Base-by-base conservation (phyloP, 2,113 vertebrate species). In the Panurus biarmicus region DNA sequence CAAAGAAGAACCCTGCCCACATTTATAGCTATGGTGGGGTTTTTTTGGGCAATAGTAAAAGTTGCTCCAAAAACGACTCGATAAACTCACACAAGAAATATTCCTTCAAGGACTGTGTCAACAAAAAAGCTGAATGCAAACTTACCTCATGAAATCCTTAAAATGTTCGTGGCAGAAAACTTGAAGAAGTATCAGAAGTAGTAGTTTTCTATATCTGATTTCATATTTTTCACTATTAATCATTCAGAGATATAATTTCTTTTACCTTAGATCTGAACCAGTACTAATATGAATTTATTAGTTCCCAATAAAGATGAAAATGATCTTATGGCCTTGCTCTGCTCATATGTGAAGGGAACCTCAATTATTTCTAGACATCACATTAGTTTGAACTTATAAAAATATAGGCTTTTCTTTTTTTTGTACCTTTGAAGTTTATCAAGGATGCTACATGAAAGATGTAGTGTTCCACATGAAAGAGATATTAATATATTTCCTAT, bases 1-100 rank as follows among this genome's bases (percentile, higher is more conserved):
- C n/a, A 48, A 76, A 80, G 33, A 70, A 60, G 19, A 66, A 40
- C 10, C 4, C 4, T 58, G 51, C 6, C 25, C 22, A 8, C 14
- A 40, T 6, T 48, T 38, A 45, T 58, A 82, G 47, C 12, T 38
- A 2, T 6, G 24, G 28, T 31, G 29, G 9, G 0, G 0, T 5
- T 48, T 56, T 72, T 14, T 2, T 6, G 7, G 28, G 6, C 16
- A 53, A n/a, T 25, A 78, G 20, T 51, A 70, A 35, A 74, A 75
- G 31, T 40, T 74, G 16, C 22, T 78, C 28, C 33, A 40, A 78
- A 90, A 67, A 0, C 6, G 11, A 17, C 17, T 64, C n/a, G 8
- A 67, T 71, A 71, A 91, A 44, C 6, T 81, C 20, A n/a, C 9
- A 66, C 3, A 33, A 60, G 35, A 57, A 85, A 57, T 14, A 10